Evolutionary conservation across 2,888 invertebrate species (phyloP).

Genomic region (Netelia melanura): DNA sequence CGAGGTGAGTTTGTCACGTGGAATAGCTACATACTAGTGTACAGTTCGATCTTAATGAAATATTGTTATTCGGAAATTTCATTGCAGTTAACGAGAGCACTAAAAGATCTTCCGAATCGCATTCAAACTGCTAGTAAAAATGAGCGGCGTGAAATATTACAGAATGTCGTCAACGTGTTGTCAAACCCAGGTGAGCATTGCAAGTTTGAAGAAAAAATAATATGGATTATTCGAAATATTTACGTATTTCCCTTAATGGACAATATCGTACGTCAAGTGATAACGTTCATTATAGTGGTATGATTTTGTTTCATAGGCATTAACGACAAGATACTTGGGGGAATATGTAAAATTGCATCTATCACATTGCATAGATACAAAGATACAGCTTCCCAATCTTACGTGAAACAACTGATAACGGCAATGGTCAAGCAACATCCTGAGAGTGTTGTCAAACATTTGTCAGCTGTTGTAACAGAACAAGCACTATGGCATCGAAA

Average conservation of each 20-base stretch:
- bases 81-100: constrained; percentile 88
- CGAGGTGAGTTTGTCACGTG: constrained; percentile 88
- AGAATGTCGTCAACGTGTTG: constrained; percentile 90
- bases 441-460: constrained; percentile 89
- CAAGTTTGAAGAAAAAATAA: constrained; percentile 5
- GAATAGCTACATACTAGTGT: constrained; percentile 74
- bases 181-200: constrained; percentile 89
- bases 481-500: constrained; percentile 88
- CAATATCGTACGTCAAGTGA: too few relatives aligned
- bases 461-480: constrained; percentile 88
- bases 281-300: not conserved
- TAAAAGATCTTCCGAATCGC: constrained; percentile 91
- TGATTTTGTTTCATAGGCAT: constrained; percentile 87
- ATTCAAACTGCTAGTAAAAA: constrained; percentile 91
- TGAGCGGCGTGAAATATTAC: constrained; percentile 89
- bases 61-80: constrained; percentile 59
- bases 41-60: constrained; percentile 18
- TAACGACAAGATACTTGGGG: constrained; percentile 91
- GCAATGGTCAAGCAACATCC: constrained; percentile 89
- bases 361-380: constrained; percentile 92
- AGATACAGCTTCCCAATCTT: constrained; percentile 91
- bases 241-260: too few relatives aligned
- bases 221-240: not conserved
- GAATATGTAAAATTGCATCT: constrained; percentile 91
- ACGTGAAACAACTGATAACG: constrained; percentile 89